phyloP scores from a whole-genome alignment of 2,888 invertebrate species.

The Choreutis nemorana region DNA sequence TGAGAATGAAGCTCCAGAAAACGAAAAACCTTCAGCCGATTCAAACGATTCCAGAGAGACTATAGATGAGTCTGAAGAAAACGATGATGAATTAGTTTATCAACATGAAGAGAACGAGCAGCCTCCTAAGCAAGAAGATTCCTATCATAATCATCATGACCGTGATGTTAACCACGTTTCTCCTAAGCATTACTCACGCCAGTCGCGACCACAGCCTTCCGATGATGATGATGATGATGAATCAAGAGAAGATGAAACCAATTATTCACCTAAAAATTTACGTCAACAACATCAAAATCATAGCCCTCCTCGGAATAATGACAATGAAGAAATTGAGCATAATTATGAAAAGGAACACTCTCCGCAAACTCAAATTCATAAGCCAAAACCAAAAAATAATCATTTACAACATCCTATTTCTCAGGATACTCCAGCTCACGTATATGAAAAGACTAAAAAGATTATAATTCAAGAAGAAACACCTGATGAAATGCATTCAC shows the following conservation, averaged over 20 bases:
- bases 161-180: too few species aligned
- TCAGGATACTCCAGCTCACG: too few species aligned
- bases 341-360: conserved; percentile 8
- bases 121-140: conserved; percentile 14
- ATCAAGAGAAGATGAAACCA: conserved; percentile 13
- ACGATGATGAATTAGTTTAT: too few species aligned
- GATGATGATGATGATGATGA: conserved; percentile 2
- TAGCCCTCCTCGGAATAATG: too few species aligned
- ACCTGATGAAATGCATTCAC: conserved; percentile 32
- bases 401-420: too few species aligned
- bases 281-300: conserved; percentile 7
- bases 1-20: conserved; percentile 12
- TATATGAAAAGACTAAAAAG: conserved; percentile 41
- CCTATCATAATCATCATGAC: too few species aligned
- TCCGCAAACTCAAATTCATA: conserved; percentile 13
- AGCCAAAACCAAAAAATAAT: too few species aligned
- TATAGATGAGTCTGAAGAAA: conserved; percentile 9
- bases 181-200: too few species aligned
- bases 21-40: conserved; percentile 5
- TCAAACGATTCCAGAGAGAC: conserved; percentile 12
- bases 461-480: conserved; percentile 40
- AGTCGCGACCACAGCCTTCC: not conserved
- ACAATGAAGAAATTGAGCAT: too few species aligned
- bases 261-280: conserved; percentile 9
- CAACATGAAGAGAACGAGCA: too few species aligned